phyloP scores from a whole-genome alignment of 1,140 invertebrate genomes.

The Asbolus verrucosus region DNA sequence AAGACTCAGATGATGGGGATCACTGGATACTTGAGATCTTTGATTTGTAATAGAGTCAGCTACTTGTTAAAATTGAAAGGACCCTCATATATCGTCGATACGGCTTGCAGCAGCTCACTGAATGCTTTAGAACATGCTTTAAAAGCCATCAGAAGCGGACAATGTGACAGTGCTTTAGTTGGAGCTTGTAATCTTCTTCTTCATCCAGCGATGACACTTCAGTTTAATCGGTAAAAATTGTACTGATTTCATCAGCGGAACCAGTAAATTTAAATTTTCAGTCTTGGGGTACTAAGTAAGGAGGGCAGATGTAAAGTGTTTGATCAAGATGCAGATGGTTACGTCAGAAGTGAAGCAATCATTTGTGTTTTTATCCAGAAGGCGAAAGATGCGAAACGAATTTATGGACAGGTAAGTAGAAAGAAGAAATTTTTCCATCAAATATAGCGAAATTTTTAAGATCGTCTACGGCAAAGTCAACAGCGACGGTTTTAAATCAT shows the following conservation, averaged over 20 bases:
- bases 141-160: conserved; percentile 77
- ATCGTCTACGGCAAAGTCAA: conserved; percentile 75
- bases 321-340: conserved; percentile 84
- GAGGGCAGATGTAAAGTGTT: conserved; percentile 93
- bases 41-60: conserved; percentile 92
- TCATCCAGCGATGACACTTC: conserved; percentile 87
- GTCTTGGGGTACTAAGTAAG: conserved; percentile 84
- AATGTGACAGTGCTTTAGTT: conserved; percentile 90
- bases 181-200: conserved; percentile 85
- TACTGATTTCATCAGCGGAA: neutral
- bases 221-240: conserved; percentile 75
- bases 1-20: too few species aligned
- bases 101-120: conserved; percentile 91
- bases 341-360: conserved; percentile 82
- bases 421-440: conserved; percentile 36
- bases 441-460: conserved; percentile 1
- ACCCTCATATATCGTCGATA: conserved; percentile 87
- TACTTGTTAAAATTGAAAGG: conserved; percentile 78
- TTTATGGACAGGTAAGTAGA: conserved; percentile 70
- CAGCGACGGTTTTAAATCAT: conserved; percentile 78
- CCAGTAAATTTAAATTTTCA: conserved; percentile 57
- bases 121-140: conserved; percentile 88
- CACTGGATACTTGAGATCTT: conserved; percentile 87
- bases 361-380: conserved; percentile 85
- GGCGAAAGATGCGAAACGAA: conserved; percentile 78